Evolutionary conservation across 2,113 vertebrate genomes (phyloP).

Genomic region (Nettapus auritus): DNA sequence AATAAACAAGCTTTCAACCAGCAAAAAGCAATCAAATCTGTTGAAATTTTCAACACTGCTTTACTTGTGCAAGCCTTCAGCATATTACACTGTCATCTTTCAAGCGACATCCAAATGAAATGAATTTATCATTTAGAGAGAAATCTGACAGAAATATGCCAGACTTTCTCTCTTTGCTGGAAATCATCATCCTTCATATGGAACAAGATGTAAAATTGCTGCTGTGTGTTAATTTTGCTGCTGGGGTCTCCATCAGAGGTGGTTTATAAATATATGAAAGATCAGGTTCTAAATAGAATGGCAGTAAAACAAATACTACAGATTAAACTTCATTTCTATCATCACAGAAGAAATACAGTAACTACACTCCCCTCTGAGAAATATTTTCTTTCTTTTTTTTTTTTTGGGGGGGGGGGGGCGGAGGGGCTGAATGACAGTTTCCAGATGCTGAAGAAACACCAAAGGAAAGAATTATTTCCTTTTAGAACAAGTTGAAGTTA

Average conservation of each 20-base stretch:
- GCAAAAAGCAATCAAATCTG: not conserved
- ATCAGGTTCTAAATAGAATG: not conserved
- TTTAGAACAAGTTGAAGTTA: not conserved
- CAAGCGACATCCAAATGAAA: not conserved
- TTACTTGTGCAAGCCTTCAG: not conserved
- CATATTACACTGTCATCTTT: fast-evolving
- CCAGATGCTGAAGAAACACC: not conserved
- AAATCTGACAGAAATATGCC: not conserved
- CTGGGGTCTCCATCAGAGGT: not conserved
- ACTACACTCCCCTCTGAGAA: not conserved
- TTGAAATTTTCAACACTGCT: not conserved
- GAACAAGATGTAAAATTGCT: not conserved
- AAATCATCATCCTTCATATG: not conserved
- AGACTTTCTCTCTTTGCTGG: not conserved
- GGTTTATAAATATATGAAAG: not conserved
- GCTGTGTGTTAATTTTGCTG: not conserved
- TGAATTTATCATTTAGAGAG: not conserved
- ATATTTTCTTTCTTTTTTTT: not conserved
- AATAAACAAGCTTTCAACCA: not conserved
- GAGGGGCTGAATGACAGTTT: not conserved
- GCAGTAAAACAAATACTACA: not conserved
- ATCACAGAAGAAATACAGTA: not conserved
- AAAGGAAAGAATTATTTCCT: not conserved
- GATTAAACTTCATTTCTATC: not conserved
- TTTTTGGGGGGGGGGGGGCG: not conserved